Percentiles rank a stretch among this genome's conserved stretches.
phyloP scores from a whole-genome alignment of 2,113 vertebrate species.

The Myotis lucifugus region DNA sequence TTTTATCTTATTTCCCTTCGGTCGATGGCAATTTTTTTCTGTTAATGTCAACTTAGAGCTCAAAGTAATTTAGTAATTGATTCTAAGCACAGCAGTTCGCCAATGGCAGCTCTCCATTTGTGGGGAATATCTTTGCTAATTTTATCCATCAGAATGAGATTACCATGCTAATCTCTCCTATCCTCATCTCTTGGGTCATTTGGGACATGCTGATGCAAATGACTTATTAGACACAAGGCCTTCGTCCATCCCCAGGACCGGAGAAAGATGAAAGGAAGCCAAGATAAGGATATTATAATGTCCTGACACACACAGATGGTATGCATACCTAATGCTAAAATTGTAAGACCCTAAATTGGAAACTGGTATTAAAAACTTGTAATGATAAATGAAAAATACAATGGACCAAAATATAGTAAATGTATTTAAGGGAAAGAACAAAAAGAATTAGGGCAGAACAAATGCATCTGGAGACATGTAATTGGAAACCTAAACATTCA shows the following conservation, averaged over 20 bases:
- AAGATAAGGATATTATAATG: constrained; percentile 59
- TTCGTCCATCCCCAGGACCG: constrained; percentile 72
- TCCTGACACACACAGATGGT: constrained; percentile 35
- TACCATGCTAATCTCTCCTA: constrained; percentile 97
- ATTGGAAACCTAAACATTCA: constrained; percentile 69
- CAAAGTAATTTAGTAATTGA: constrained; percentile 99
- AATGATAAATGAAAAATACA: constrained; percentile 57
- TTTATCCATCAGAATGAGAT: constrained; percentile 99
- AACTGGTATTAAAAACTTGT: constrained; percentile 32
- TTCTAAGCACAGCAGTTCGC: constrained; percentile 94
- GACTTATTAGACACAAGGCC: constrained; percentile 87
- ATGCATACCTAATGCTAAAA: constrained; percentile 40
- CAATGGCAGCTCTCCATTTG: constrained; percentile 92
- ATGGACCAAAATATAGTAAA: constrained; percentile 41
- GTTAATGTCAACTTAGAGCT: constrained; percentile 99
- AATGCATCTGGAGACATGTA: constrained; percentile 56
- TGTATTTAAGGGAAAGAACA: constrained; percentile 36
- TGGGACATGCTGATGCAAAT: constrained; percentile 90
- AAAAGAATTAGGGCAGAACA: constrained; percentile 54
- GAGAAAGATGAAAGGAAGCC: constrained; percentile 70
- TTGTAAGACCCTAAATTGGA: constrained; percentile 40
- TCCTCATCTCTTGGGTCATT: constrained; percentile 92
- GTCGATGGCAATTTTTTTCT: constrained; percentile 99
- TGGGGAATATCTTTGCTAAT: constrained; percentile 99
- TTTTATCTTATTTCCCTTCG: constrained; percentile 97